A percentile compares a stretch with the other conserved stretches of the same genome.
Conservation (phyloP, 2,888 invertebrate genomes). For the Fabriciana adippe region DNA sequence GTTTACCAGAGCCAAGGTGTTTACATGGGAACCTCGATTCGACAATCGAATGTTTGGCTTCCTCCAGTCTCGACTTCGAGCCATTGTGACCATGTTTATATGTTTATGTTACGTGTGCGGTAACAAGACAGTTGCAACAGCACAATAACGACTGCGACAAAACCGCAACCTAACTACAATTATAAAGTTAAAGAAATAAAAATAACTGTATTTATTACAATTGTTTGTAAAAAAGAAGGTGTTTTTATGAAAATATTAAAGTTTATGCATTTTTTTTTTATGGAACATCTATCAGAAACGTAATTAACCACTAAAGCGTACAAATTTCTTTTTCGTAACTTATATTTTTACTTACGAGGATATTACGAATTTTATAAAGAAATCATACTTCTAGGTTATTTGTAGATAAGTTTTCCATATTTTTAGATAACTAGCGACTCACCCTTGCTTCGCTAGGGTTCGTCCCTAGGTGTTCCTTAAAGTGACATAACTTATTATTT, state of each 20-base stretch:
- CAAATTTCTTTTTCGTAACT: constrained; percentile 66
- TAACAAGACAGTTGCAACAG: constrained; percentile 49
- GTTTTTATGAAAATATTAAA: neutral
- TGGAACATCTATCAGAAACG: constrained; percentile 68
- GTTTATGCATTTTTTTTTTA: constrained; percentile 46
- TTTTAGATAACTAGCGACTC: constrained; percentile 13
- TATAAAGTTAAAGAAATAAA: neutral
- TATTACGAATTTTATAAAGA: constrained; percentile 72
- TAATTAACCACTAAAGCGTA: constrained; percentile 59
- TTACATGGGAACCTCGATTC: constrained; percentile 50
- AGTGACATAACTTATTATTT: too few relatives aligned
- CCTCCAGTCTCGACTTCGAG: constrained; percentile 52
- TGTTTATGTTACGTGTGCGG: constrained; percentile 53
- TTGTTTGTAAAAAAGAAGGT: too few relatives aligned
- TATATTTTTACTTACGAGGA: constrained; percentile 74
- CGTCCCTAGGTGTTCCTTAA: too few relatives aligned
- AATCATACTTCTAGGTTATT: constrained; percentile 69
- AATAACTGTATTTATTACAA: neutral
- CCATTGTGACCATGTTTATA: constrained; percentile 62
- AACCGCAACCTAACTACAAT: neutral
- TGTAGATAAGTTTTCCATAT: constrained; percentile 46
- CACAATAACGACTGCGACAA: constrained; percentile 30
- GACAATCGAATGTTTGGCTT: constrained; percentile 71
- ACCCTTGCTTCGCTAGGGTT: too few relatives aligned
- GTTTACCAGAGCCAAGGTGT: constrained; percentile 49